phyloP scores from a whole-genome alignment of 2,113 vertebrate species.

The Symphodus melops region DNA sequence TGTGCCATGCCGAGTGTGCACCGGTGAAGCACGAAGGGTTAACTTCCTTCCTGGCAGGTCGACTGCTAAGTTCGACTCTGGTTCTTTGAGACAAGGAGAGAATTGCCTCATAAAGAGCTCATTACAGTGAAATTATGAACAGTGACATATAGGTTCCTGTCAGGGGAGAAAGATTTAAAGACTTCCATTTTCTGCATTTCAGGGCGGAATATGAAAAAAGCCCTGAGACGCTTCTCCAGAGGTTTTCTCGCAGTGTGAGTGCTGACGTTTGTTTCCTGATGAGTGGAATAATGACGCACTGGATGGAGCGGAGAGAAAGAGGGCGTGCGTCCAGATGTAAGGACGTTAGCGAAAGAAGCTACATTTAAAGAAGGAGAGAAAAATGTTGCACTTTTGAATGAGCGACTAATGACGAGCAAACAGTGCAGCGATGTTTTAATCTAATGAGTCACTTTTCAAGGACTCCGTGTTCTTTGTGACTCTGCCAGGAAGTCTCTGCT shows the following conservation, averaged over 20 bases:
- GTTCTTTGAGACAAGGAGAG: neutral
- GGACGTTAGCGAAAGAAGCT: neutral
- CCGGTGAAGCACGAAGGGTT: neutral
- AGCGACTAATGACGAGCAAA: constrained; percentile 7
- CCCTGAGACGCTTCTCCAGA: constrained; percentile 20
- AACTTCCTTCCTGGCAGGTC: neutral
- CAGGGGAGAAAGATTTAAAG: constrained; percentile 12
- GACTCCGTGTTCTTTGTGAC: constrained; percentile 51
- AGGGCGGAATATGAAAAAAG: constrained; percentile 6
- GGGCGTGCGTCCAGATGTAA: neutral
- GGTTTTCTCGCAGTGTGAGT: constrained; percentile 17
- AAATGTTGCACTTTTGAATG: constrained; percentile 9
- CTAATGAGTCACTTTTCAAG: constrained; percentile 61
- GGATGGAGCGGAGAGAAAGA: neutral
- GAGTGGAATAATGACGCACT: constrained; percentile 16
- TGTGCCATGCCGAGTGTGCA: neutral
- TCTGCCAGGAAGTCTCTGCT: constrained; percentile 49
- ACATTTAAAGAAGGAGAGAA: neutral
- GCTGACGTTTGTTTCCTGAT: constrained; percentile 29
- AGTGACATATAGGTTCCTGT: constrained; percentile 12
- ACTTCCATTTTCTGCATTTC: constrained; percentile 13
- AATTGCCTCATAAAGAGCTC: constrained; percentile 13
- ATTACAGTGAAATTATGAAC: constrained; percentile 29
- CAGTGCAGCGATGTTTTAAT: constrained; percentile 14
- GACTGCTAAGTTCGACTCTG: neutral